Conservation (phyloP, 2,113 vertebrate genomes). For the Sinocyclocheilus maitianheensis region DNA sequence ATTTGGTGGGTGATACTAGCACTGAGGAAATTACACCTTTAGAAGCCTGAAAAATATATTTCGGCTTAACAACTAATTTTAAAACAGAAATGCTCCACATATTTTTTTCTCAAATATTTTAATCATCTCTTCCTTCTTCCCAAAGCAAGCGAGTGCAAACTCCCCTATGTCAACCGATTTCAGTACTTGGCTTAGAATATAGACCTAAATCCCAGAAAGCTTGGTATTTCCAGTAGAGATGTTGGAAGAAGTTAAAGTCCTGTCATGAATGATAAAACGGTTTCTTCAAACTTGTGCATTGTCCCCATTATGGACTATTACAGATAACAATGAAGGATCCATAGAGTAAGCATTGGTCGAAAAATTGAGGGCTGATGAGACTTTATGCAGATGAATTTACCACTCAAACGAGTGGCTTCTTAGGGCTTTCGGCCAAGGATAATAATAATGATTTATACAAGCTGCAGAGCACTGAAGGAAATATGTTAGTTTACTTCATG, state of each 20-base stretch:
- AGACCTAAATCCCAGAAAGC: background rate
- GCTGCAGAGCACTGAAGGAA: slow-evolving; percentile 35
- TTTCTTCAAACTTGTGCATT: background rate
- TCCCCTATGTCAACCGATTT: background rate
- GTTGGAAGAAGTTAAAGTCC: background rate
- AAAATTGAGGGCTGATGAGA: background rate
- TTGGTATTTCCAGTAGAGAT: background rate
- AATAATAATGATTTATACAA: slow-evolving; percentile 38
- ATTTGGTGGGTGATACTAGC: background rate
- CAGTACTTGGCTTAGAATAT: background rate
- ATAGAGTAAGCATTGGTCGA: background rate
- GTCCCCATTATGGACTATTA: background rate
- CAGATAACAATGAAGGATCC: background rate
- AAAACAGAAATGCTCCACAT: background rate
- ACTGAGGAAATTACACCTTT: background rate
- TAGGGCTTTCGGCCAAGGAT: slow-evolving; percentile 26
- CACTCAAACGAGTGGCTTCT: background rate
- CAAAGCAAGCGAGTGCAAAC: background rate
- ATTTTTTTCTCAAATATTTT: background rate
- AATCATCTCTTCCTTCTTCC: background rate
- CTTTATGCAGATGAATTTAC: slow-evolving; percentile 27
- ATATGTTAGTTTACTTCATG: slow-evolving; percentile 36
- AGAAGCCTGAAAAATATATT: background rate
- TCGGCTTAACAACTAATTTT: background rate
- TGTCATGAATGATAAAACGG: background rate